Percentiles rank a stretch among this genome's conserved stretches.
Conservation (phyloP, 2,888 invertebrate species). For the Polyploca ridens region DNA sequence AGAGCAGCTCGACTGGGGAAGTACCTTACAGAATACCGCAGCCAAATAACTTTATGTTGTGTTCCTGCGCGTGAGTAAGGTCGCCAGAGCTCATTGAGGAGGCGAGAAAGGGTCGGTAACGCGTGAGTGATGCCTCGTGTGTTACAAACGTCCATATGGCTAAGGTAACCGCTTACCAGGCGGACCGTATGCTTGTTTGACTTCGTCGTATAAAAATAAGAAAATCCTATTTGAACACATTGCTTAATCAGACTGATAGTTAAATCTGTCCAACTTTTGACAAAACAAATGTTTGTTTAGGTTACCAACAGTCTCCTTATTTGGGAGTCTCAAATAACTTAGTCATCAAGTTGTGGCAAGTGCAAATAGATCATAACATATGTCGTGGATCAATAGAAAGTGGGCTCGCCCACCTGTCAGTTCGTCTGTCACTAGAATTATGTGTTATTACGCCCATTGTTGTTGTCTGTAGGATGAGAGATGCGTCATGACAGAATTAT, state of each 20-base stretch:
- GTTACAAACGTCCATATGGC: too few species aligned
- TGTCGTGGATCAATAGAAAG: slow-evolving; percentile 27
- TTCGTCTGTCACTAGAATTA: slow-evolving; percentile 17
- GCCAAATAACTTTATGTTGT: too few species aligned
- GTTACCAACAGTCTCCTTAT: not conserved
- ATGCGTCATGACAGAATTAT: not conserved
- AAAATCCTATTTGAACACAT: not conserved
- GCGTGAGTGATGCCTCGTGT: too few species aligned
- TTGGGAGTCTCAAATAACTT: slow-evolving; percentile 3
- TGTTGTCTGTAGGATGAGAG: slow-evolving; percentile 20
- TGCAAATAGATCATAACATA: not conserved
- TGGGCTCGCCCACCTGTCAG: slow-evolving; percentile 37
- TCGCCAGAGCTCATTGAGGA: too few species aligned
- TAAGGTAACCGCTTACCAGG: too few species aligned
- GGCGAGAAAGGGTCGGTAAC: too few species aligned
- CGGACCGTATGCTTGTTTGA: too few species aligned
- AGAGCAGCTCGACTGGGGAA: too few species aligned
- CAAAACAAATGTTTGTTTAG: not conserved
- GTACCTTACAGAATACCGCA: too few species aligned
- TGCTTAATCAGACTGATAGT: not conserved
- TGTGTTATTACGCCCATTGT: slow-evolving; percentile 7
- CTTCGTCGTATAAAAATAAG: too few species aligned
- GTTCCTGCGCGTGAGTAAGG: too few species aligned
- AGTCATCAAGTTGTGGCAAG: not conserved
- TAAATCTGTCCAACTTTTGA: not conserved